A percentile compares a stretch with the other conserved stretches of the same genome.
Conservation (phyloP, 2,113 vertebrate genomes). For the Notothenia rossii region DNA sequence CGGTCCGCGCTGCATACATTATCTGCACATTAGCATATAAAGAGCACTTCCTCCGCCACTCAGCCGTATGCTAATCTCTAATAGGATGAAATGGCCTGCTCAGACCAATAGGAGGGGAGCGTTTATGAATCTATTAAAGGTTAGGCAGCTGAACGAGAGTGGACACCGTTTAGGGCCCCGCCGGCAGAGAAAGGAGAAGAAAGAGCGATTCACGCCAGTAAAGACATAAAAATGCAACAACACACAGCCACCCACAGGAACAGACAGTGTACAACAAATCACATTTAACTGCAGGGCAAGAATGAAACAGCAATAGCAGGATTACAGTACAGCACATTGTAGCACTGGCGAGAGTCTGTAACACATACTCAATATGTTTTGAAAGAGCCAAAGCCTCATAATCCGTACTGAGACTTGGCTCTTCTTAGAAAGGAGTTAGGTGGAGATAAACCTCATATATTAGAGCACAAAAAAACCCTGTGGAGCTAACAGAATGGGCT, state of each 20-base stretch:
- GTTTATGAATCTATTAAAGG: conserved; percentile 76
- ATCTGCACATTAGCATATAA: conserved; percentile 80
- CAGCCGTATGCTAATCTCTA: conserved; percentile 78
- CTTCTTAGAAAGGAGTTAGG: conserved; percentile 62
- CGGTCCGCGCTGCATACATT: conserved; percentile 71
- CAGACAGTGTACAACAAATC: conserved; percentile 50
- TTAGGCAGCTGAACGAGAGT: conserved; percentile 60
- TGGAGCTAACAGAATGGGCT: conserved; percentile 56
- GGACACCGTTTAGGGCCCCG: conserved; percentile 45
- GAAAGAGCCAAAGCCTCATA: conserved; percentile 70
- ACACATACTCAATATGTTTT: conserved; percentile 64
- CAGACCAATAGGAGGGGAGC: conserved; percentile 69
- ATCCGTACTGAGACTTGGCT: conserved; percentile 58
- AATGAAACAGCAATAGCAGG: conserved; percentile 58
- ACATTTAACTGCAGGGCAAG: conserved; percentile 62
- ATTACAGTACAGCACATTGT: conserved; percentile 53
- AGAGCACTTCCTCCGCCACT: conserved; percentile 80
- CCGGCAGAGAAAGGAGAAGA: conserved; percentile 14
- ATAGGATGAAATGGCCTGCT: conserved; percentile 74
- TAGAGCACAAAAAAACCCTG: conserved; percentile 51
- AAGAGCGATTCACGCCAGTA: conserved; percentile 19
- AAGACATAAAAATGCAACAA: conserved; percentile 33
- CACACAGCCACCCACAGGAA: conserved; percentile 15
- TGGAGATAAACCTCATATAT: conserved; percentile 69
- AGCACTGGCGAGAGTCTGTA: conserved; percentile 44